Percentiles rank a stretch among this genome's conserved stretches.
Evolutionary conservation across 2,888 invertebrate species (phyloP).

Genomic region (Tiliacea citrago): DNA sequence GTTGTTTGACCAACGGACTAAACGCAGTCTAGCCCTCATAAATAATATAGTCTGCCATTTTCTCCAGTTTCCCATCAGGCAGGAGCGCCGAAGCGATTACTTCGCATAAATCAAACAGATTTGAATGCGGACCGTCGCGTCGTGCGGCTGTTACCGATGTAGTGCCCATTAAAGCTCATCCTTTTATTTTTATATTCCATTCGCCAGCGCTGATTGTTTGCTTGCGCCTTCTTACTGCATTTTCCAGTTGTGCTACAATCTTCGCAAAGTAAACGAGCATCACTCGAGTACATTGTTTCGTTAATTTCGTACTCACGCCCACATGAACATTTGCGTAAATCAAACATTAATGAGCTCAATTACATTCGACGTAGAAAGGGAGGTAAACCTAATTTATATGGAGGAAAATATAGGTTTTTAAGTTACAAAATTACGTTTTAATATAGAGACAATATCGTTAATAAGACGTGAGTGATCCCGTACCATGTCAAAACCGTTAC

Average conservation of each 20-base stretch:
- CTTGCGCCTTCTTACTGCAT: conserved; percentile 58
- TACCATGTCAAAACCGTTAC: conserved; percentile 74
- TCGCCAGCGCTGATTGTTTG: conserved; percentile 67
- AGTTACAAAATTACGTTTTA: conserved; percentile 27
- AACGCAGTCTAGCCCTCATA: conserved; percentile 60
- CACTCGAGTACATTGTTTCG: conserved; percentile 35
- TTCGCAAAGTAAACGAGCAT: conserved; percentile 32
- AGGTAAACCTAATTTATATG: conserved; percentile 35
- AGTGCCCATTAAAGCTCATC: conserved; percentile 73
- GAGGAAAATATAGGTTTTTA: conserved; percentile 24
- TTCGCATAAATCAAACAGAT: conserved; percentile 84
- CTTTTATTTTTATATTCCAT: conserved; percentile 67
- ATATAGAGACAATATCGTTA: conserved; percentile 56
- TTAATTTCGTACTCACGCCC: conserved; percentile 43
- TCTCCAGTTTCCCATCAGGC: conserved; percentile 67
- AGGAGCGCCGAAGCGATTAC: conserved; percentile 75
- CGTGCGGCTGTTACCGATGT: conserved; percentile 76
- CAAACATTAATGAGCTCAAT: conserved; percentile 61
- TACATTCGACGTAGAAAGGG: conserved; percentile 46
- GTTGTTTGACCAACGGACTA: conserved; percentile 57
- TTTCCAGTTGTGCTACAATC: conserved; percentile 49
- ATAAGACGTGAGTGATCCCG: conserved; percentile 67
- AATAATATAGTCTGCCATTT: conserved; percentile 66
- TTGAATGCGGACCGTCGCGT: conserved; percentile 77
- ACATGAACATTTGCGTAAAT: conserved; percentile 49